Base-by-base conservation (phyloP, 2,113 vertebrate species). In the Cranoglanis bouderius region DNA sequence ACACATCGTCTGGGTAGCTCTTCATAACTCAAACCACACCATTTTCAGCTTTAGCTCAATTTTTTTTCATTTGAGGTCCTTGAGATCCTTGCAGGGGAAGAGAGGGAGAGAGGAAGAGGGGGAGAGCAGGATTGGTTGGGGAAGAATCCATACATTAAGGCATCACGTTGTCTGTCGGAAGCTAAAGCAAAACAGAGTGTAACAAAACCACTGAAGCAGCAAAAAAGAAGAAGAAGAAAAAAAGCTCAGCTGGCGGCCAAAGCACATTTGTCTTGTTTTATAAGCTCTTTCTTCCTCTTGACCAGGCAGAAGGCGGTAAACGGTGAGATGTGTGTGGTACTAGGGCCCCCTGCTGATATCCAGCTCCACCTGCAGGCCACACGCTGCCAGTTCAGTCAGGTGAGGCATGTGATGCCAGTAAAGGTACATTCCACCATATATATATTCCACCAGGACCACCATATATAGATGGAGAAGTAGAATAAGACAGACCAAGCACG, bases 361-460 rank as follows among this genome's bases (percentile, higher is more conserved):
- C 92, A 94, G 94, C 95, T 92, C 93, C 95, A 94, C 94, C 95
- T 92, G 86, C 92, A 93, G 96, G 94, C 89, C 88, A 88, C 84
- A 61, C 87, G 24, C 85, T n/a, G 90, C 59, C 75, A 88, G 91
- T 94, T 92, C 93, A 94, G 85, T 10, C 63, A 9, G 53, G 5
- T 70, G 55, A 78, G 35, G 21, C 1, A 19, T 38, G 51, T 80
- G 83, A 85, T 2, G 35, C 67, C 7, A 1, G 24, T 55, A n/a
- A 19, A 63, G 38, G 8, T 32, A 40, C 24, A 32, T 70, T 70
- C 61, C 57, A n/a, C n/a, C n/a, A n/a, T n/a, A n/a, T n/a, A n/a
- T n/a, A n/a, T n/a, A n/a, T n/a, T n/a, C n/a, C n/a, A n/a, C n/a
- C n/a, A n/a, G n/a, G 67, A 81, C 6, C 13, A 26, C 67, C 6